Evolutionary conservation across 2,797 vertebrate genomes (phyloP).

Genomic region (Macrochelys suwanniensis): DNA sequence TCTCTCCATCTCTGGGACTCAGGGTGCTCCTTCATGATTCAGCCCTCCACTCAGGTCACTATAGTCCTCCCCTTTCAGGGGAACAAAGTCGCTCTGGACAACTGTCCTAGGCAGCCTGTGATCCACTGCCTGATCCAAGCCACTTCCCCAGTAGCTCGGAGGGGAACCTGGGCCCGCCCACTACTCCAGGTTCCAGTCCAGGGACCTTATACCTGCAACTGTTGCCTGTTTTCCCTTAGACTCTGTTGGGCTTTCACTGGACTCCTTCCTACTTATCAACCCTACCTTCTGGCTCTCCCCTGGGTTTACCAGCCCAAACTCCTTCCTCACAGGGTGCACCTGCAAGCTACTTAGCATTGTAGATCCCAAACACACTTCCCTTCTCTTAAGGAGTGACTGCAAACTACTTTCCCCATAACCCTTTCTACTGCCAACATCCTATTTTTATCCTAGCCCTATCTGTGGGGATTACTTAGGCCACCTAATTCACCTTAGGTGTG

Average conservation of each 20-base stretch:
- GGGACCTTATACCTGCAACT: not conserved
- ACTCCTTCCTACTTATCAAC: not conserved
- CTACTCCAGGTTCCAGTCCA: too few species aligned
- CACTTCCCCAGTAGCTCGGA: too few species aligned
- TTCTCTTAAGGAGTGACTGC: not conserved
- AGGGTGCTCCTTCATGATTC: too few species aligned
- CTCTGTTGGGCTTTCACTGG: not conserved
- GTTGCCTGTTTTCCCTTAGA: not conserved
- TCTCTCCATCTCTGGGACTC: too few species aligned
- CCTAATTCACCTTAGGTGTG: not conserved
- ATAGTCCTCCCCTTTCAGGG: too few species aligned
- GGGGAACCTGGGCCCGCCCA: too few species aligned
- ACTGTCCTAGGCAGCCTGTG: too few species aligned
- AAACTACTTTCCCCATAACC: not conserved
- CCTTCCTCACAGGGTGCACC: not conserved
- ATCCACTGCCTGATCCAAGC: too few species aligned
- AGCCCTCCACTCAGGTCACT: too few species aligned
- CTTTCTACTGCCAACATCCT: not conserved
- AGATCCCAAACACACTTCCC: too few species aligned
- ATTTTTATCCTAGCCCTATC: not conserved
- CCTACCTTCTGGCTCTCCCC: not conserved
- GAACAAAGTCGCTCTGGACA: too few species aligned
- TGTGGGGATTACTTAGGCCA: not conserved
- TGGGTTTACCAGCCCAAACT: not conserved
- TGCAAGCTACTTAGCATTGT: not conserved